Percentiles rank a stretch among this genome's conserved stretches.
phyloP scores from a whole-genome alignment of 2,888 invertebrate species.

The Rhodophaea formosa region DNA sequence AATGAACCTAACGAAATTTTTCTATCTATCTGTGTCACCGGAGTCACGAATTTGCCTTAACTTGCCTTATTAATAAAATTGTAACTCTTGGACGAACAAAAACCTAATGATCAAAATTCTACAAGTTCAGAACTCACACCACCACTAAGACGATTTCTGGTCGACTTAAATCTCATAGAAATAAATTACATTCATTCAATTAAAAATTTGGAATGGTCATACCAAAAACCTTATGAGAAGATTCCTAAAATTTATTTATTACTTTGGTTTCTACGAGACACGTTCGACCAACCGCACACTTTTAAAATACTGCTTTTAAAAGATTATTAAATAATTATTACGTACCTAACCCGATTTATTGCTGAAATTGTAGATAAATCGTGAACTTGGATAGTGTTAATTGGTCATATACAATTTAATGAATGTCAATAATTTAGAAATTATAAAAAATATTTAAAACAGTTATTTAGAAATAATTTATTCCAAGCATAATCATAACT shows the following conservation, averaged over 20 bases:
- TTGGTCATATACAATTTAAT: slow-evolving; percentile 3
- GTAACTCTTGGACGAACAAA: slow-evolving; percentile 47
- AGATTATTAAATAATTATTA: slow-evolving; percentile 52
- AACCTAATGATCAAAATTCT: slow-evolving; percentile 42
- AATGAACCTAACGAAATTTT: slow-evolving; percentile 50
- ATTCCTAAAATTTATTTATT: slow-evolving; percentile 48
- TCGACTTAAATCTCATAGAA: slow-evolving; percentile 51
- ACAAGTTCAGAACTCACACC: slow-evolving; percentile 43
- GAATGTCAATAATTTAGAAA: too few species aligned
- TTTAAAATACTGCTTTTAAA: slow-evolving; percentile 58
- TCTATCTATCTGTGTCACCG: slow-evolving; percentile 57
- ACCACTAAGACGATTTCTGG: slow-evolving; percentile 46
- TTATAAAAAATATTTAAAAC: too few species aligned
- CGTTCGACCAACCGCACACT: slow-evolving; percentile 51
- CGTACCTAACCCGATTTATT: slow-evolving; percentile 70
- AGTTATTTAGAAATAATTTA: too few species aligned
- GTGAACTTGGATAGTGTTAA: background rate
- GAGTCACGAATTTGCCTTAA: slow-evolving; percentile 35
- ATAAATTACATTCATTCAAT: slow-evolving; percentile 38
- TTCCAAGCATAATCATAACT: too few species aligned
- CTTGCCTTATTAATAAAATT: slow-evolving; percentile 41
- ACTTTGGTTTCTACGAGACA: slow-evolving; percentile 64
- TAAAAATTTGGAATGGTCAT: slow-evolving; percentile 42
- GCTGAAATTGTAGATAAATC: slow-evolving; percentile 55
- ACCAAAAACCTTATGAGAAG: slow-evolving; percentile 32